phyloP scores from a whole-genome alignment of 1,140 invertebrate species.

The Panagrolaimus sp. region DNA sequence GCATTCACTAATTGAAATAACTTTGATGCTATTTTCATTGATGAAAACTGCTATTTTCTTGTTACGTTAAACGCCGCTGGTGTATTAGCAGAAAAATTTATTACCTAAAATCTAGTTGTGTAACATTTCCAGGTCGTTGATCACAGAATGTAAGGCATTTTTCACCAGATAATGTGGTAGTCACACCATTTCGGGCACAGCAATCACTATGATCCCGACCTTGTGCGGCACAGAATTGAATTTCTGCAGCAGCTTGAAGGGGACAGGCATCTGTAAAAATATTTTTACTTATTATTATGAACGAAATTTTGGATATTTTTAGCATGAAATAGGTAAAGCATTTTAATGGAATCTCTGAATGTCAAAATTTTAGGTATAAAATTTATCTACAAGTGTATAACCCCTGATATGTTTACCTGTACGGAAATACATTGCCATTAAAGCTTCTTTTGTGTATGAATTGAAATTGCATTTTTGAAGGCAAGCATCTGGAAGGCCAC shows the following conservation, averaged over 20 bases:
- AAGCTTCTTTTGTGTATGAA: slow-evolving; percentile 41
- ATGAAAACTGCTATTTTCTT: too few relatives aligned
- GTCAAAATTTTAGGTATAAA: too few relatives aligned
- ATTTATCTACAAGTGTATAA: too few relatives aligned
- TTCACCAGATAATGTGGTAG: slow-evolving; percentile 39
- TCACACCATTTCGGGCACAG: slow-evolving; percentile 41
- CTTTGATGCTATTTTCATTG: too few relatives aligned
- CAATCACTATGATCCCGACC: slow-evolving; percentile 36
- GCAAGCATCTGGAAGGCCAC: slow-evolving; percentile 47
- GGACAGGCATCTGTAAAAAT: slow-evolving; percentile 46
- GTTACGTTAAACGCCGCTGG: too few relatives aligned
- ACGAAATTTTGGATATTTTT: slow-evolving; percentile 24
- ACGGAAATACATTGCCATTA: slow-evolving; percentile 53
- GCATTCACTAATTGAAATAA: too few relatives aligned
- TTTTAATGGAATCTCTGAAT: too few relatives aligned
- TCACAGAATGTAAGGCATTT: slow-evolving; percentile 54
- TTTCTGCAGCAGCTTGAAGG: slow-evolving; percentile 45
- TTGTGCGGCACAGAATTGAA: slow-evolving; percentile 50
- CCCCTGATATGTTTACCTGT: too few relatives aligned
- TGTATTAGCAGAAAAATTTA: too few relatives aligned
- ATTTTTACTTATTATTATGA: slow-evolving; percentile 44
- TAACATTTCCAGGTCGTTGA: slow-evolving; percentile 47
- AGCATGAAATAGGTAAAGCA: too few relatives aligned
- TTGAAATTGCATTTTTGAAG: slow-evolving; percentile 39
- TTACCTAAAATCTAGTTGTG: slow-evolving; percentile 48